Percentiles rank a stretch among this genome's conserved stretches.
These are phyloP conservation scores for Thaleichthys pacificus DNA, from an alignment of 2,797 vertebrate species.

Conservation along the genomic window DNA sequence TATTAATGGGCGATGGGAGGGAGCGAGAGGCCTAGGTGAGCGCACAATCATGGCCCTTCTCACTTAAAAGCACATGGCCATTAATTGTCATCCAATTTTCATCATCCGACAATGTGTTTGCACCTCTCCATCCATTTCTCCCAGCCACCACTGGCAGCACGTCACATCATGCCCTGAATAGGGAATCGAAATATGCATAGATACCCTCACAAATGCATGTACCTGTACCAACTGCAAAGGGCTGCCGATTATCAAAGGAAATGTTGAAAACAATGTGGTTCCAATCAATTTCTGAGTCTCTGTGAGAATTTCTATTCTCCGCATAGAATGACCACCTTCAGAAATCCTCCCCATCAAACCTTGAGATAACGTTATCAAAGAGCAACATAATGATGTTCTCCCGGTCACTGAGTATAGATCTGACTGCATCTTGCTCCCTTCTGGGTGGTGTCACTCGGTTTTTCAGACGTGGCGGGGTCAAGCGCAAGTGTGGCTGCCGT, in stretches of 20 bases:
- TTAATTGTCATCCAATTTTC: constrained; percentile 72
- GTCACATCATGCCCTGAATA: background rate
- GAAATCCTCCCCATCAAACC: too few relatives aligned
- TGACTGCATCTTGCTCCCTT: too few relatives aligned
- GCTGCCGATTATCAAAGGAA: constrained; percentile 18
- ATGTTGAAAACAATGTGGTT: too few relatives aligned
- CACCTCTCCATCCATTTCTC: constrained; percentile 55
- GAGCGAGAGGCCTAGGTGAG: constrained; percentile 34
- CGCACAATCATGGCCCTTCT: constrained; percentile 47
- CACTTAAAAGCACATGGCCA: constrained; percentile 62
- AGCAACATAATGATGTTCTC: too few relatives aligned
- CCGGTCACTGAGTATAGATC: too few relatives aligned
- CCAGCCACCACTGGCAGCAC: constrained; percentile 57
- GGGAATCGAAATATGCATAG: constrained; percentile 26
- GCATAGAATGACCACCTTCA: too few relatives aligned
- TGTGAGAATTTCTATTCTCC: too few relatives aligned
- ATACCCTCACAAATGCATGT: constrained; percentile 20
- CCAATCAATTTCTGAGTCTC: too few relatives aligned
- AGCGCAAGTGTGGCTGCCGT: too few relatives aligned
- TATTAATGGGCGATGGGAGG: constrained; percentile 55
- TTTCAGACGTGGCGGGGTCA: too few relatives aligned
- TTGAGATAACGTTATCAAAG: too few relatives aligned
- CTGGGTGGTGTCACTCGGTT: too few relatives aligned
- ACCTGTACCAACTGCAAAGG: constrained; percentile 19
- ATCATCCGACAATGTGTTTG: constrained; percentile 62